These are phyloP conservation scores for Agrilus planipennis DNA, from an alignment of 1,140 invertebrate genomes.

Conservation along the genomic window DNA sequence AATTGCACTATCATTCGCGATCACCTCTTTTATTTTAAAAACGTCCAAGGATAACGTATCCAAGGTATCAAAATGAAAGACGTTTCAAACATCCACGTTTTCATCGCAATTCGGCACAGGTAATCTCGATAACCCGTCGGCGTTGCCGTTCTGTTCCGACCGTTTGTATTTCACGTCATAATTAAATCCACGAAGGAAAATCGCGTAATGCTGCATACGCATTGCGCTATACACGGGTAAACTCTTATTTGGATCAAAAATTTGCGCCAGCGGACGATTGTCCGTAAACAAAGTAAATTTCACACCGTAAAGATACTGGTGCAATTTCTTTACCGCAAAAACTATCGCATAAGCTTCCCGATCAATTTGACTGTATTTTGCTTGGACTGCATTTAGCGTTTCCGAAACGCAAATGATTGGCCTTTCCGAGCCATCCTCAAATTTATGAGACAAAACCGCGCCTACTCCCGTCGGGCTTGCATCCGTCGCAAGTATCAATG, in stretches of 20 bases:
- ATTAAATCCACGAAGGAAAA: slow-evolving; percentile 20
- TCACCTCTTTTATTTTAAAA: too few species aligned
- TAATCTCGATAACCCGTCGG: slow-evolving; percentile 8
- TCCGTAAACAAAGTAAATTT: slow-evolving; percentile 39
- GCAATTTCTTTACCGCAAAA: slow-evolving; percentile 33
- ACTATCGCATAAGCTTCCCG: slow-evolving; percentile 20
- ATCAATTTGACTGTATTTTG: slow-evolving; percentile 27
- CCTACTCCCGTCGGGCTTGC: not conserved
- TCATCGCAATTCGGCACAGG: too few species aligned
- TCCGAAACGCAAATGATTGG: slow-evolving; percentile 28
- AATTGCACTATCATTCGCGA: too few species aligned
- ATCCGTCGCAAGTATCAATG: slow-evolving; percentile 21
- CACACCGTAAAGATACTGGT: slow-evolving; percentile 39
- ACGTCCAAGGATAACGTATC: too few species aligned
- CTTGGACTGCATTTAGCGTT: slow-evolving; percentile 23
- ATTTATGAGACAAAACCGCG: slow-evolving; percentile 1
- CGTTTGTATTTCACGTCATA: slow-evolving; percentile 25
- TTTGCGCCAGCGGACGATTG: slow-evolving; percentile 36
- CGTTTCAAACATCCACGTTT: too few species aligned
- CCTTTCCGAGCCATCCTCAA: slow-evolving; percentile 12
- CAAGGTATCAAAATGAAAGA: too few species aligned
- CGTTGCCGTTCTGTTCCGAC: not conserved
- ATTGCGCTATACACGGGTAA: slow-evolving; percentile 23
- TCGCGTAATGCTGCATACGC: slow-evolving; percentile 29
- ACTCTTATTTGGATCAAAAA: slow-evolving; percentile 32